Evolutionary conservation across 2,113 vertebrate species (phyloP).

Genomic region (Engraulis encrasicolus): DNA sequence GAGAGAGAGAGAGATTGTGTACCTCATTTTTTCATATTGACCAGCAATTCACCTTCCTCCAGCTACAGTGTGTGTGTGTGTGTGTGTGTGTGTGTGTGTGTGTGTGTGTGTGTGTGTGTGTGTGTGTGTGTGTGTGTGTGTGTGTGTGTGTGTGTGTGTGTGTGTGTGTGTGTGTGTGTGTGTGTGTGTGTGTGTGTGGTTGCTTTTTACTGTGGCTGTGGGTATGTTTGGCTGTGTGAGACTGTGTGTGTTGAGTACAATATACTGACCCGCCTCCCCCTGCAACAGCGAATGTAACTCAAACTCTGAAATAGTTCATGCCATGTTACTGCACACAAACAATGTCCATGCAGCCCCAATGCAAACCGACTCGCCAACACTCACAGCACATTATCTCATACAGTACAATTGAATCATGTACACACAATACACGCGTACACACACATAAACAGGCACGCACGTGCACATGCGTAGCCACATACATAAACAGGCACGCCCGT

Average conservation of each 20-base stretch:
- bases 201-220: no score
- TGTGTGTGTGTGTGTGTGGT: constrained; percentile 24
- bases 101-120: no score
- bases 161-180: constrained; percentile 28
- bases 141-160: constrained; percentile 28
- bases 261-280: constrained; percentile 36
- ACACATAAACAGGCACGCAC: not conserved
- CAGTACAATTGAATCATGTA: not conserved
- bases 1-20: no score
- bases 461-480: no score
- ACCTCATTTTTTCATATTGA: not conserved
- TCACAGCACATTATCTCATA: not conserved
- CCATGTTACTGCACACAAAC: constrained; percentile 18
- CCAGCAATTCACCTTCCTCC: not conserved
- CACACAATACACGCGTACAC: not conserved
- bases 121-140: no score
- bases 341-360: not conserved
- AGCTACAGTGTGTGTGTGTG: no score
- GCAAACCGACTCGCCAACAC: not conserved
- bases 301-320: constrained; percentile 9
- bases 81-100: no score
- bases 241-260: not conserved
- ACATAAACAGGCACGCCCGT: no score
- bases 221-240: not conserved
- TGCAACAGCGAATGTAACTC: constrained; percentile 57